These are phyloP conservation scores for Pandemis heparana DNA, from an alignment of 2,888 invertebrate species.

Conservation along the genomic window DNA sequence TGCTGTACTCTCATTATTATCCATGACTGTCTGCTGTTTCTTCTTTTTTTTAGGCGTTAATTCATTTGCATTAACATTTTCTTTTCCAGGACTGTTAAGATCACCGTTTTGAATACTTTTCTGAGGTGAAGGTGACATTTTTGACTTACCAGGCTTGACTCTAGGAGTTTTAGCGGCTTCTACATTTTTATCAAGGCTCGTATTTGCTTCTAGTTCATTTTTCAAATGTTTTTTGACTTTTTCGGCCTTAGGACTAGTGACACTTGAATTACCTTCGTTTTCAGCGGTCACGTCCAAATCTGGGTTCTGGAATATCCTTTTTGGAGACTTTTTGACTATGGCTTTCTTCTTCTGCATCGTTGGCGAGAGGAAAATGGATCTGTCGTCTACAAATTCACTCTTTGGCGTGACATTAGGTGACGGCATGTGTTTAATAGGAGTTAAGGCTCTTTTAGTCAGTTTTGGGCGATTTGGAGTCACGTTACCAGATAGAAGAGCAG, in stretches of 20 bases:
- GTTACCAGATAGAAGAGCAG: conserved; percentile 85
- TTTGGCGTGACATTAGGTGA: conserved; percentile 80
- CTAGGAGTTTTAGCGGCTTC: conserved; percentile 53
- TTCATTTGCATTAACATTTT: conserved; percentile 23
- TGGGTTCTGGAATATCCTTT: conserved; percentile 76
- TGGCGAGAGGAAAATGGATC: conserved; percentile 78
- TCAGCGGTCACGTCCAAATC: conserved; percentile 67
- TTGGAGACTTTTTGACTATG: conserved; percentile 78
- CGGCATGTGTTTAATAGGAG: conserved; percentile 76
- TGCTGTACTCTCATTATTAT: conserved; percentile 1
- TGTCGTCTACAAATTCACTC: conserved; percentile 73
- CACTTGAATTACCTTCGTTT: conserved; percentile 53
- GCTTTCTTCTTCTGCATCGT: conserved; percentile 78
- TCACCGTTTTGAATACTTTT: conserved; percentile 23
- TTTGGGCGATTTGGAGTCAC: conserved; percentile 84
- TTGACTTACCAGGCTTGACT: conserved; percentile 42
- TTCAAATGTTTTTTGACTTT: conserved; percentile 78
- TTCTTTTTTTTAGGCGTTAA: conserved; percentile 36
- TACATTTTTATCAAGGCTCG: conserved; percentile 39
- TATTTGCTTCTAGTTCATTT: conserved; percentile 63
- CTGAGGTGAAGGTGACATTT: conserved; percentile 33
- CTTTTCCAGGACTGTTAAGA: background rate
- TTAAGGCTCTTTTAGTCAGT: conserved; percentile 70
- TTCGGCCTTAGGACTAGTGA: conserved; percentile 68
- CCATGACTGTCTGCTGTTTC: conserved; percentile 30